A percentile compares a stretch with the other conserved stretches of the same genome.
Conservation (phyloP, 2,888 invertebrate genomes). For the Margaritifera margaritifera region DNA sequence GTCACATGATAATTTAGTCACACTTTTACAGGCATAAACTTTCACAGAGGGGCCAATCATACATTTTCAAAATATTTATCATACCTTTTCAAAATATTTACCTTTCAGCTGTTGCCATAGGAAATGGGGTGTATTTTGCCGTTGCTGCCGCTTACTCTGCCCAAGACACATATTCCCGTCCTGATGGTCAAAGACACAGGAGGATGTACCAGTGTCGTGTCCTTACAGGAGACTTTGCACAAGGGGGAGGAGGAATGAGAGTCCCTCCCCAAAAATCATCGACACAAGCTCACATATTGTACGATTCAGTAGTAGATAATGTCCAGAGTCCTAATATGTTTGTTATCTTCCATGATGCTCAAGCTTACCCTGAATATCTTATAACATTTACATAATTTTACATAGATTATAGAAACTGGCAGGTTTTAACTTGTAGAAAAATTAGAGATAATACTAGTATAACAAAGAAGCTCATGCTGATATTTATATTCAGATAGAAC, state of each 20-base stretch:
- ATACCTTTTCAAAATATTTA: neutral
- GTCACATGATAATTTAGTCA: no score
- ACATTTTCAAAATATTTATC: neutral
- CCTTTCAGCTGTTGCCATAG: slow-evolving; percentile 50
- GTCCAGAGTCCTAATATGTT: slow-evolving; percentile 44
- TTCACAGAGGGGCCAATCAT: no score
- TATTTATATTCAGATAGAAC: no score
- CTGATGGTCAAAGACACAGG: slow-evolving; percentile 32
- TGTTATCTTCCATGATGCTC: slow-evolving; percentile 61
- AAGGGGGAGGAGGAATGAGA: slow-evolving; percentile 34
- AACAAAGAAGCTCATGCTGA: no score
- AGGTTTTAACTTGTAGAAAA: no score
- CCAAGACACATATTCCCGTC: slow-evolving; percentile 31
- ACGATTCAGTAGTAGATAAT: slow-evolving; percentile 56
- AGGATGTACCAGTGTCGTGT: slow-evolving; percentile 52
- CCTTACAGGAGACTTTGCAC: slow-evolving; percentile 44
- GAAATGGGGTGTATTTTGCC: slow-evolving; percentile 64
- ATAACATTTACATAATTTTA: slow-evolving; percentile 33
- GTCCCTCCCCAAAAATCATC: slow-evolving; percentile 39
- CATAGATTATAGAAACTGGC: no score
- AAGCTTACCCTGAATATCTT: slow-evolving; percentile 60
- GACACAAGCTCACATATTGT: slow-evolving; percentile 22
- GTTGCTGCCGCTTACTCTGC: slow-evolving; percentile 48
- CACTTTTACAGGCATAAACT: no score
- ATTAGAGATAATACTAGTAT: no score